phyloP scores from a whole-genome alignment of 2,113 vertebrate species.

The Trichechus manatus region DNA sequence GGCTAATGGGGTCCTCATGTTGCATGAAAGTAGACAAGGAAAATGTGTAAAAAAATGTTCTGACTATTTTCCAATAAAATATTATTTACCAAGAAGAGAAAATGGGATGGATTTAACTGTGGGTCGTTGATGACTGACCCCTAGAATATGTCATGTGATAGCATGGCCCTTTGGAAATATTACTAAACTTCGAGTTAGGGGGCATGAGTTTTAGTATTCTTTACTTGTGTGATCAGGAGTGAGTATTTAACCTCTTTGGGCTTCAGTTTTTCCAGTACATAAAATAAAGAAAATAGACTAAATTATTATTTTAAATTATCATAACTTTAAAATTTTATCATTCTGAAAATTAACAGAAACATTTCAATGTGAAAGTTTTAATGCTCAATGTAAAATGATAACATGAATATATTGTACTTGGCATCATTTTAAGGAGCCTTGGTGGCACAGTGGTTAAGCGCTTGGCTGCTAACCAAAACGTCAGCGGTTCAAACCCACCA shows the following conservation, averaged over 20 bases:
- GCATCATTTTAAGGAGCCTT: not conserved
- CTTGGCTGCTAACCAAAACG: not conserved
- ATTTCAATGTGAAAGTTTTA: conserved; percentile 55
- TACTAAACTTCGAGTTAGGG: not conserved
- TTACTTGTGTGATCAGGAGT: not conserved
- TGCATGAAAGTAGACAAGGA: not conserved
- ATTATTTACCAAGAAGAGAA: not conserved
- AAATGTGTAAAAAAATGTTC: not conserved
- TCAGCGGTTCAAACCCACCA: no score
- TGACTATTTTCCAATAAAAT: not conserved
- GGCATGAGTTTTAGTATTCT: not conserved
- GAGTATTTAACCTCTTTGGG: not conserved
- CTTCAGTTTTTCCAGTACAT: not conserved
- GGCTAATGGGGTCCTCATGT: not conserved
- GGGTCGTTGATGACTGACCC: not conserved
- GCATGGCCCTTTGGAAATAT: not conserved
- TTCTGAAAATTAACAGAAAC: conserved; percentile 18
- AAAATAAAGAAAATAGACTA: not conserved
- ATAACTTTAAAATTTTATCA: not conserved
- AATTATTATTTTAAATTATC: not conserved
- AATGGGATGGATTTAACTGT: not conserved
- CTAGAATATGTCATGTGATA: not conserved
- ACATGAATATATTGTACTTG: not conserved
- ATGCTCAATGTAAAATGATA: conserved; percentile 20
- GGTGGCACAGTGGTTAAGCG: not conserved